A percentile compares a stretch with the other conserved stretches of the same genome.
phyloP scores from a whole-genome alignment of 2,797 vertebrate genomes.

The Phylloscopus collybita region DNA sequence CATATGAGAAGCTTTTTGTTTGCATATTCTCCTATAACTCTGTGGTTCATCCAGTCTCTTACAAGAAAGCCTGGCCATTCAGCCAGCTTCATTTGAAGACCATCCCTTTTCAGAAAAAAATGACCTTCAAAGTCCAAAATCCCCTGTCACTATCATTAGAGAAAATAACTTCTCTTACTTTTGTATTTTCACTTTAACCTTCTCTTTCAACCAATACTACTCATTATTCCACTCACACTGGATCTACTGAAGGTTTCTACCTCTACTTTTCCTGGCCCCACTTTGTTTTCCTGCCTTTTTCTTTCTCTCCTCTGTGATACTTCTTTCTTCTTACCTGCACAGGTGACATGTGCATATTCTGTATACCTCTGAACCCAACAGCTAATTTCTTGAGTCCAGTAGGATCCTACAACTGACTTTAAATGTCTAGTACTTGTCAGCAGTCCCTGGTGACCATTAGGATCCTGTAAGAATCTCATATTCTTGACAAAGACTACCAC shows the following conservation, averaged over 20 bases:
- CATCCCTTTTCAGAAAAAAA: background rate
- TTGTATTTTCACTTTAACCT: background rate
- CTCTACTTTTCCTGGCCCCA: background rate
- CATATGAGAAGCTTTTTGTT: background rate
- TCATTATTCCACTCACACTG: background rate
- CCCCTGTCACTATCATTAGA: background rate
- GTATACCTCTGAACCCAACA: background rate
- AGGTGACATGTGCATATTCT: background rate
- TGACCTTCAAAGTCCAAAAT: background rate
- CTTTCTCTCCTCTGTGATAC: background rate
- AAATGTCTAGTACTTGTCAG: background rate
- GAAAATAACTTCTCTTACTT: background rate
- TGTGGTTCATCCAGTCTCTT: background rate
- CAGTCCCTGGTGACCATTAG: background rate
- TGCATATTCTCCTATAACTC: background rate
- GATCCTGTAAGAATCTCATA: background rate
- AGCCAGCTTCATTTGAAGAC: background rate
- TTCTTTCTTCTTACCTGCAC: background rate
- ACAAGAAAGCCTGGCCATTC: background rate
- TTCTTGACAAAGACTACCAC: background rate
- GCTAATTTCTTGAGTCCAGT: background rate
- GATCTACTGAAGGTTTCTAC: background rate
- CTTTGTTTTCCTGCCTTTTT: background rate
- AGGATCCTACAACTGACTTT: background rate
- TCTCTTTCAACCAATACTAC: background rate